Base-by-base conservation (phyloP, 2,797 vertebrate species). In the Manis javanica region DNA sequence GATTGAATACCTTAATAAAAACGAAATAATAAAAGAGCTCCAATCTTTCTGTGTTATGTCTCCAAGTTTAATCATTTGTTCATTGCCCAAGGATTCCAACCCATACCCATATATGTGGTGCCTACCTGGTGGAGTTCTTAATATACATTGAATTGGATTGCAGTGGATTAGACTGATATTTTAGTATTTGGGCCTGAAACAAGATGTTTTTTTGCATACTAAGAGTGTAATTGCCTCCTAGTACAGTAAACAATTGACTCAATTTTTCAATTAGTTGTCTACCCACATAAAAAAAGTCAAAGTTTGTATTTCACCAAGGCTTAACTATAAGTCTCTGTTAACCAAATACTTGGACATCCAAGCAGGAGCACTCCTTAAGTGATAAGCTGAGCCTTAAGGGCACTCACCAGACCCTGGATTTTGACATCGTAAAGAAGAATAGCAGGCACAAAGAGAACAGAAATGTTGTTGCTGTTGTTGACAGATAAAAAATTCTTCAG, bases 401-500 rank as follows among this genome's bases (percentile, higher is more conserved):
- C 12, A 26, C 64, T 84, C 53, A 51, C 68, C 78, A 87, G 42
- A 51, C 46, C 51, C 64, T 87, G 29, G 39, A 46, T 84, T 94
- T 95, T 92, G 59, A 95, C 94, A 94, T 82, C 51, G 2, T 42
- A n/a, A 87, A 61, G 88, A 92, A 84, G 83, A 91, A 94, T 42
- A 91, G n/a, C 49, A 87, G 39, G 51, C n/a, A 26, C 57, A 72
- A 37, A 37, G 21, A 42, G 26, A 49, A 84, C 37, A 87, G 78
- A 78, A 84, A 51, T 71, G 51, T 49, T 71, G 34, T 51, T 93
- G 42, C 66, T 83, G 24, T 57, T 92, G 23, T 79, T 90, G 90
- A 95, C 84, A 91, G 84, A 64, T 94, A 86, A 91, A 95, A 72
- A 49, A 61, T 53, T 49, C 77, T 75, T 57, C 1, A 39, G 72